phyloP scores from a whole-genome alignment of 2,113 vertebrate genomes.

The Phainopepla nitens region DNA sequence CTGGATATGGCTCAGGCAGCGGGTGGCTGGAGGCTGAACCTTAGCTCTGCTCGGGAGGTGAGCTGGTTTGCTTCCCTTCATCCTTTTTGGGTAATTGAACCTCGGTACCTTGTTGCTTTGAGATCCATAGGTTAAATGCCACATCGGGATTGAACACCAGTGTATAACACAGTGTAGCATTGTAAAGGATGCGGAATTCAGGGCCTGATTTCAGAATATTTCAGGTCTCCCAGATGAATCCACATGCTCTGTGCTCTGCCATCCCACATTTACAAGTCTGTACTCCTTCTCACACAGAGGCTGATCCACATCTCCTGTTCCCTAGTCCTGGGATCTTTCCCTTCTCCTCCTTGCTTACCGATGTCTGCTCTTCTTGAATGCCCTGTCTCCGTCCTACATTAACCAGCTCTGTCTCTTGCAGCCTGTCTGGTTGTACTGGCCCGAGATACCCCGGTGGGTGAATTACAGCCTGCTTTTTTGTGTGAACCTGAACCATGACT shows the following conservation, averaged over 20 bases:
- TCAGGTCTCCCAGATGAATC: neutral
- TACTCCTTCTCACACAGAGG: neutral
- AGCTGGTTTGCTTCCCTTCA: neutral
- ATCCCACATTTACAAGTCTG: fast-evolving
- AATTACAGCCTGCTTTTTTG: neutral
- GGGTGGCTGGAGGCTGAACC: neutral
- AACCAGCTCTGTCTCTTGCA: neutral
- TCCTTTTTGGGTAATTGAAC: neutral
- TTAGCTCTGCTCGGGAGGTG: neutral
- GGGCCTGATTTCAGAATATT: neutral
- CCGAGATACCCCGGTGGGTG: fast-evolving
- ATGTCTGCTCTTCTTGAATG: fast-evolving
- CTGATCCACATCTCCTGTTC: neutral
- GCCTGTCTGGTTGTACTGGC: neutral
- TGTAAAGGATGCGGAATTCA: fast-evolving
- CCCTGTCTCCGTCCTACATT: neutral
- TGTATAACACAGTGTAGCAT: neutral
- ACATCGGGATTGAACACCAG: fast-evolving
- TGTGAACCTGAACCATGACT: neutral
- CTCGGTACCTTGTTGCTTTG: neutral
- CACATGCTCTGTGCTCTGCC: fast-evolving
- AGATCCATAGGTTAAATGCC: neutral
- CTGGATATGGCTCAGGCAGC: neutral
- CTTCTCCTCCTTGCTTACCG: neutral
- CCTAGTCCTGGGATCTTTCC: neutral